phyloP scores from a whole-genome alignment of 2,113 vertebrate species.

The Charadrius vociferus region DNA sequence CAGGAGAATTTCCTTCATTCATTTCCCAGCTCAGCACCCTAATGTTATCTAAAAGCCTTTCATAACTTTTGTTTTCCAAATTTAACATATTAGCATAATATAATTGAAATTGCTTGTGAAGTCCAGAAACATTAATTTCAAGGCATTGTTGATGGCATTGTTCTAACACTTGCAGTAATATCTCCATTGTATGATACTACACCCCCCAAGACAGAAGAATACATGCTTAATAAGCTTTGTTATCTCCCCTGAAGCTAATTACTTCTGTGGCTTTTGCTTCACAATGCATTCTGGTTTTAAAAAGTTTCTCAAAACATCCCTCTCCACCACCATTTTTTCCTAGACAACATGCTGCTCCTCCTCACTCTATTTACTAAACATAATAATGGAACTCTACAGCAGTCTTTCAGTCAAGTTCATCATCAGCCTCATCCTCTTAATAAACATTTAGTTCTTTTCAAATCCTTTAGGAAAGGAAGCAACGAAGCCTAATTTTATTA shows the following conservation, averaged over 20 bases:
- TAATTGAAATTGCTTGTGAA: conserved; percentile 46
- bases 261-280: background rate
- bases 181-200: background rate
- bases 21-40: background rate
- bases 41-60: conserved; percentile 8
- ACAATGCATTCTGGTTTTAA: background rate
- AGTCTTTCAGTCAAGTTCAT: background rate
- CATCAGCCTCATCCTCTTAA: background rate
- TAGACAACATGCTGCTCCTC: background rate
- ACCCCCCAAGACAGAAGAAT: conserved; percentile 9
- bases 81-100: conserved; percentile 44
- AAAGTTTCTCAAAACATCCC: background rate
- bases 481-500: background rate
- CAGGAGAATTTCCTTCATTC: background rate
- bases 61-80: conserved; percentile 13
- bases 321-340: background rate
- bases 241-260: conserved; percentile 48
- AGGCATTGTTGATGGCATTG: conserved; percentile 27
- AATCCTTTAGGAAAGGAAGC: background rate
- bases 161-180: background rate
- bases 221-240: conserved; percentile 32
- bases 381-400: background rate
- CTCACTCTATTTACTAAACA: background rate
- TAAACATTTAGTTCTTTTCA: background rate
- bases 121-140: conserved; percentile 44